These are phyloP conservation scores for Trypoxylus dichotomus DNA, from an alignment of 1,140 invertebrate genomes.

Conservation along the genomic window DNA sequence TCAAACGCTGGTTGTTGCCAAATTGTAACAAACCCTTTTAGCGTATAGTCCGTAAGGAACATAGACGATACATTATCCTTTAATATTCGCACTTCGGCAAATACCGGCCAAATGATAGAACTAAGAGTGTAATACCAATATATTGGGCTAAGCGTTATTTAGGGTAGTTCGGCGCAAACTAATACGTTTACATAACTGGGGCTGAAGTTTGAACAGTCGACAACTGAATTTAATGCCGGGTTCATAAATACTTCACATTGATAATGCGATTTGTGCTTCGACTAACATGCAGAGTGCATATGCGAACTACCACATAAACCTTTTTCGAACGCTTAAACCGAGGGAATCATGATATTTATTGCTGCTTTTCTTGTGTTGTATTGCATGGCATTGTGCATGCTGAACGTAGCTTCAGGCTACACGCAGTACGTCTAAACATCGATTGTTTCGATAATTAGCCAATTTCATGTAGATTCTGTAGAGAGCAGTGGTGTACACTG, in stretches of 20 bases:
- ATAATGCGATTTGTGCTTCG: neutral
- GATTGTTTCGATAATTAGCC: too few relatives aligned
- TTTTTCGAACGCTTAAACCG: neutral
- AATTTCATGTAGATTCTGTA: too few relatives aligned
- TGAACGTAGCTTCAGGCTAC: too few relatives aligned
- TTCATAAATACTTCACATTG: slow-evolving; percentile 17
- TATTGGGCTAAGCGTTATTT: slow-evolving; percentile 21
- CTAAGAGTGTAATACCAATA: neutral
- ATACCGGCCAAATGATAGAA: slow-evolving; percentile 12
- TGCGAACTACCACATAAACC: neutral
- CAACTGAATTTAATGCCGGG: slow-evolving; percentile 2
- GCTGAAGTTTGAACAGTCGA: slow-evolving; percentile 23
- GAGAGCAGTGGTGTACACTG: too few relatives aligned
- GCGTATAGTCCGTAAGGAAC: neutral
- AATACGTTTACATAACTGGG: slow-evolving; percentile 21
- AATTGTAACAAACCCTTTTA: neutral
- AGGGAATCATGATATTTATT: neutral
- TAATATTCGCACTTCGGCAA: slow-evolving; percentile 1
- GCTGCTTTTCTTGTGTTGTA: neutral
- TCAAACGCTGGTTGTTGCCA: neutral
- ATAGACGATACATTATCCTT: neutral
- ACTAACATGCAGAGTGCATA: neutral
- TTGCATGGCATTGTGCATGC: too few relatives aligned
- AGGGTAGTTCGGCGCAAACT: slow-evolving; percentile 20
- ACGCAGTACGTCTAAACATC: too few relatives aligned